Percentiles rank a stretch among this genome's conserved stretches.
Evolutionary conservation across 2,797 vertebrate species (phyloP).

Genomic region (Erpetoichthys calabaricus): DNA sequence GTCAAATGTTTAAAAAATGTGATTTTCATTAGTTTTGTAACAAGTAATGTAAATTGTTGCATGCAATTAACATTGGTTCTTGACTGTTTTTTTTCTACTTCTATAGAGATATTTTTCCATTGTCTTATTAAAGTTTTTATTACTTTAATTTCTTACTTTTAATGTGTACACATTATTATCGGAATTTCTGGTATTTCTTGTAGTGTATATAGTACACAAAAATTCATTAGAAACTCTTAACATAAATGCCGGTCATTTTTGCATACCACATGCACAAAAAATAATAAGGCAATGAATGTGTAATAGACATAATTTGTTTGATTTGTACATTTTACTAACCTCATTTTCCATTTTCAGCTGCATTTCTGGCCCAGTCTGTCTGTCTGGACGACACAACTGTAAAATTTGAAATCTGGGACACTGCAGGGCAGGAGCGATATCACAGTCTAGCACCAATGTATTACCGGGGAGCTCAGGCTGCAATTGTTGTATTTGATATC

Average conservation of each 20-base stretch:
- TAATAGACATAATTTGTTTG: neutral
- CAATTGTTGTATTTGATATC: slow-evolving; percentile 71
- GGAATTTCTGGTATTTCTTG: no score
- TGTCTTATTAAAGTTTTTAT: no score
- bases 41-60: no score
- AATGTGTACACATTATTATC: no score
- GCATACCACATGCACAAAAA: neutral
- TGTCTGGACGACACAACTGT: slow-evolving; percentile 69
- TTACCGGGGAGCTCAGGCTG: slow-evolving; percentile 67
- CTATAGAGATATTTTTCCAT: no score
- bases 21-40: no score
- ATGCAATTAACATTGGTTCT: no score
- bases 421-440: slow-evolving; percentile 67
- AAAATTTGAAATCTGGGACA: slow-evolving; percentile 80
- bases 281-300: neutral
- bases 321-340: neutral
- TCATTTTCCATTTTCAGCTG: slow-evolving; percentile 35
- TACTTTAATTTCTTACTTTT: no score
- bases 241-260: neutral
- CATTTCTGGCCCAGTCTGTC: slow-evolving; percentile 68
- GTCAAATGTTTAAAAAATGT: no score
- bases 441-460: slow-evolving; percentile 77
- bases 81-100: no score
- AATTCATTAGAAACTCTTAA: no score
- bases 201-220: no score